phyloP scores from a whole-genome alignment of 2,888 invertebrate genomes.

The Neoscelio sp. region DNA sequence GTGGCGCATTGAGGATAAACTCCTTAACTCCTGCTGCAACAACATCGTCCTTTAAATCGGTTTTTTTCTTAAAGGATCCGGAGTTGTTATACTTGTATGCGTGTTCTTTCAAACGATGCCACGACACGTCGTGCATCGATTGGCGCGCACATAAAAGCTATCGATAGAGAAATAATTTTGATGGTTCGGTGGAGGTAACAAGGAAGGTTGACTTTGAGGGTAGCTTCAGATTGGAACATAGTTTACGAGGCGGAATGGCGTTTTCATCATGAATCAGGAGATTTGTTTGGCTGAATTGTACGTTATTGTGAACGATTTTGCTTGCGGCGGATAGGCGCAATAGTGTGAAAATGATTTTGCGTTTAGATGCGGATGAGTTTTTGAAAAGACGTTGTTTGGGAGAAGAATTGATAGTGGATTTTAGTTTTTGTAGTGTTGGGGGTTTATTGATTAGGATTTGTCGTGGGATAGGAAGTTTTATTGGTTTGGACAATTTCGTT shows the following conservation, averaged over 20 bases:
- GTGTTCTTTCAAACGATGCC: conserved; percentile 21
- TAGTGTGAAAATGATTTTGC: conserved; percentile 39
- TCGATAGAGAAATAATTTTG: conserved; percentile 29
- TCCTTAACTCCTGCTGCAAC: conserved; percentile 70
- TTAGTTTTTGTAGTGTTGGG: conserved; percentile 27
- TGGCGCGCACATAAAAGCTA: background rate
- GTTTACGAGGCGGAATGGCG: conserved; percentile 18
- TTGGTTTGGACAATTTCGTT: too few species aligned
- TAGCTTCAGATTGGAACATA: conserved; percentile 14
- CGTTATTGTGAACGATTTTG: conserved; percentile 10
- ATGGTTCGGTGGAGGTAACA: conserved; percentile 2
- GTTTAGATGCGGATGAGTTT: background rate
- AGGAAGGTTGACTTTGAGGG: conserved; percentile 1
- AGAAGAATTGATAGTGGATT: background rate
- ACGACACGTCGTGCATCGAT: conserved; percentile 13
- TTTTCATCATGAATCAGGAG: conserved; percentile 16
- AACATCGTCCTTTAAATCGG: conserved; percentile 40
- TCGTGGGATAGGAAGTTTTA: too few species aligned
- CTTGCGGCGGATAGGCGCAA: conserved; percentile 12
- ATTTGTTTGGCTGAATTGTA: conserved; percentile 25
- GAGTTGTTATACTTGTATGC: too few species aligned
- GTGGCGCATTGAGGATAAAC: conserved; percentile 69
- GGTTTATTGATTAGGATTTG: too few species aligned
- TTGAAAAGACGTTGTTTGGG: background rate
- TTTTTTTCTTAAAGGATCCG: conserved; percentile 36